phyloP scores from a whole-genome alignment of 2,113 vertebrate genomes.

The Marcusenius ussheri region DNA sequence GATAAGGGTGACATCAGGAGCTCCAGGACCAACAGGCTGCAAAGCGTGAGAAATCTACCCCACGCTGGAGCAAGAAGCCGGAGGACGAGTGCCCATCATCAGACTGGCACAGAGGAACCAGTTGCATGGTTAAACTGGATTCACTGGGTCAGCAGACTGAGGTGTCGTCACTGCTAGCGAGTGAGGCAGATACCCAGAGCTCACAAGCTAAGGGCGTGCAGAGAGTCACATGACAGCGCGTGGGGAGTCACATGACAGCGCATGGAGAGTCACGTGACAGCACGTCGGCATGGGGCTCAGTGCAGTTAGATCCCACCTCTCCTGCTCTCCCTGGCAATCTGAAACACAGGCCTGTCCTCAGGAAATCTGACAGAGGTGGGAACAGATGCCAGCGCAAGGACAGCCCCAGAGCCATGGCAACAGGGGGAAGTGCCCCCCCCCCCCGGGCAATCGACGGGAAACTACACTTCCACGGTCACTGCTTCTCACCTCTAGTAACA shows the following conservation, averaged over 20 bases:
- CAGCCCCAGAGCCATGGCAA: background rate
- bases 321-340: background rate
- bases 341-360: background rate
- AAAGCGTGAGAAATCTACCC: background rate
- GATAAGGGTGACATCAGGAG: background rate
- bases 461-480: background rate
- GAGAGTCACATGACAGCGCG: background rate
- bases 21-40: background rate
- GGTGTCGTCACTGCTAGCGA: background rate
- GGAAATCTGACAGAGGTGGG: background rate
- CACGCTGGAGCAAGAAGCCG: too few species aligned
- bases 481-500: background rate
- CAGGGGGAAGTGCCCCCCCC: background rate
- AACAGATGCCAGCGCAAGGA: background rate
- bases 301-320: background rate
- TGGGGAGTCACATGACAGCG: background rate
- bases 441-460: background rate
- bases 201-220: background rate
- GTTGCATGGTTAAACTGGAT: background rate
- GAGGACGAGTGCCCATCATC: background rate
- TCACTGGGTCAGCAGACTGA: background rate
- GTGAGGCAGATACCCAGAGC: background rate
- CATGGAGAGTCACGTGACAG: background rate
- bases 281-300: background rate
- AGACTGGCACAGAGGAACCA: background rate